Evolutionary conservation across 2,797 vertebrate genomes (phyloP).

Genomic region (Calcarius lapponicus): DNA sequence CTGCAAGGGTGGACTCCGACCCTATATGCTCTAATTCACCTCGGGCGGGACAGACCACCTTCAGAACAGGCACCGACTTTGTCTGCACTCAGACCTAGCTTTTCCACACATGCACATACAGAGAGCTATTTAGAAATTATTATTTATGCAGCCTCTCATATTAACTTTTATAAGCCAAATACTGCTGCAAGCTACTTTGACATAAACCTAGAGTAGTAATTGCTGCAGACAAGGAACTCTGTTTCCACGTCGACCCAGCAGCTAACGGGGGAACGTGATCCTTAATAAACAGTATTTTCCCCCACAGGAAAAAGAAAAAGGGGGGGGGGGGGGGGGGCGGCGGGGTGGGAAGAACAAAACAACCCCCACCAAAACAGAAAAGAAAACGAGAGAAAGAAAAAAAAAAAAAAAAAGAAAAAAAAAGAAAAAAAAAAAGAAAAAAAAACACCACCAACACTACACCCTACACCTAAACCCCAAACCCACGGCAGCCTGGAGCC

Average conservation of each 20-base stretch:
- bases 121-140: not conserved
- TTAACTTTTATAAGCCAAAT: conserved; percentile 10
- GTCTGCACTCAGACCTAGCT: not conserved
- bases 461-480: not conserved
- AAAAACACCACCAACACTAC: too few relatives aligned
- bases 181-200: not conserved
- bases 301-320: not conserved
- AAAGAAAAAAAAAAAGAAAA: not conserved
- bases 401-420: not conserved
- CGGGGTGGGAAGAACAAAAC: too few relatives aligned
- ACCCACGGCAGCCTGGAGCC: not conserved
- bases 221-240: not conserved
- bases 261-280: not conserved
- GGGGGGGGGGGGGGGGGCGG: too few relatives aligned
- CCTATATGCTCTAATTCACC: not conserved
- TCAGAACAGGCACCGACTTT: not conserved
- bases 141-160: not conserved
- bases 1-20: not conserved
- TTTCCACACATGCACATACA: not conserved
- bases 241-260: not conserved
- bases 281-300: not conserved
- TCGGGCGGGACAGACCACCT: not conserved
- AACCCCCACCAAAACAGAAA: too few relatives aligned
- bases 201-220: not conserved
- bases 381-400: not conserved